Conservation (phyloP, 2,888 invertebrate species). For the Mantis religiosa region DNA sequence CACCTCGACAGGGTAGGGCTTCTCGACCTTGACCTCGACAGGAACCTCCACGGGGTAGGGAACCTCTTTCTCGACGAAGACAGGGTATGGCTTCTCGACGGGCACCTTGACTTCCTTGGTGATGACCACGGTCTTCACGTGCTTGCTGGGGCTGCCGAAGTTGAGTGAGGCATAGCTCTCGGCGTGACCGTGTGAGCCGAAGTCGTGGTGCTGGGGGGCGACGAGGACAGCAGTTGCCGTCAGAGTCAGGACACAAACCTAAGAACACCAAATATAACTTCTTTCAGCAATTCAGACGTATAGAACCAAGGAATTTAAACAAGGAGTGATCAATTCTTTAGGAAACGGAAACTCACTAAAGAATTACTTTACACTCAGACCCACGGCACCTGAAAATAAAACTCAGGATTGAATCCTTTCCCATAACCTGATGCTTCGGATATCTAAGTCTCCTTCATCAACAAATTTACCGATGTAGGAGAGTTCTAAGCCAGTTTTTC, state of each 20-base stretch:
- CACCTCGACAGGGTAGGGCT: slow-evolving; percentile 61
- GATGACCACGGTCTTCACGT: slow-evolving; percentile 22
- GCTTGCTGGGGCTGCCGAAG: slow-evolving; percentile 8
- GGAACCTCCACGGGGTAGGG: slow-evolving; percentile 30
- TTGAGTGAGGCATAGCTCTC: slow-evolving; percentile 1
- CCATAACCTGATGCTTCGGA: no score
- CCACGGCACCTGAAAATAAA: no score
- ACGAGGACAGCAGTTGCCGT: background rate
- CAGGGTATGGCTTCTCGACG: slow-evolving; percentile 46
- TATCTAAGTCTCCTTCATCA: no score
- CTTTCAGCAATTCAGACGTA: no score
- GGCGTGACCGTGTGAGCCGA: background rate
- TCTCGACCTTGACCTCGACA: slow-evolving; percentile 47
- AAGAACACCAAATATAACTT: background rate
- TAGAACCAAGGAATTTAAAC: no score
- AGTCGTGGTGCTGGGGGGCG: background rate
- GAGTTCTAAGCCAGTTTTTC: no score
- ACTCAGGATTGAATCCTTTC: no score
- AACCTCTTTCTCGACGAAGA: slow-evolving; percentile 35
- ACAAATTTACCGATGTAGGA: no score
- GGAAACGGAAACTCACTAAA: no score
- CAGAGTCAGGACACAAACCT: background rate
- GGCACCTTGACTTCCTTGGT: slow-evolving; percentile 49
- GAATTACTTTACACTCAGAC: no score
- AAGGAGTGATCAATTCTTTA: no score